Base-by-base conservation (phyloP, 2,888 invertebrate species). In the Glaucopsyche alexis region DNA sequence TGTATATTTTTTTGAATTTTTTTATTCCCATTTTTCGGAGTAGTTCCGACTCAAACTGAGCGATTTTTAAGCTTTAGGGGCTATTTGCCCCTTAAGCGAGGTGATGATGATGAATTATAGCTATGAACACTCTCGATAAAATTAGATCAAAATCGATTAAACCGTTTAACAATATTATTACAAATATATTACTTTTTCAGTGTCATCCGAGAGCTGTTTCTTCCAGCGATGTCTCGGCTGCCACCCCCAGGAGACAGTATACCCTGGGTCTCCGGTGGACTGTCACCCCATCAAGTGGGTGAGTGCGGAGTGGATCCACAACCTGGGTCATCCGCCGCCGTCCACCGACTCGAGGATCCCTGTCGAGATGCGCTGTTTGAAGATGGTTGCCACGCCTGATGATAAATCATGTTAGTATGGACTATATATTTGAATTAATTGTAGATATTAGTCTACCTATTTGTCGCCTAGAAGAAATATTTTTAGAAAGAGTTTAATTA, bases 371-470 rank as follows among this genome's bases (percentile, higher is more conserved):
- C 83, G 90, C 8, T 93, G 93, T 73, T 77, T 92, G 76, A 92
- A 91, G 79, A 89, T 93, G 90, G 84, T 91, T 4, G 92, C 93
- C 1, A 89, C 91, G 9, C 93, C 92, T 0, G 91, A 93, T 83
- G 89, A 93, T 75, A 90, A 88, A 73, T 83, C 89, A 74, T 88
- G 92, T 92, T 80, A 87, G 89, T 83, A 71, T 49, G 3, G 64
- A 14, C n/a, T 9, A 13, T 19, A 4, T 29, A 29, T 65, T 14
- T 50, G 11, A 49, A 47, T 16, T 71, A 38, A 70, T 52, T 42
- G 42, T 42, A 7, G 42, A 42, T 42, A 7, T 42, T 42, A 42
- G 7, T 29, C 29, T 29, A 4, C 4, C 29, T 29, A 4, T 29
- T 29, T 29, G 29, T 29, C 29, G 29, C 4, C 29, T 3, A 29